These are phyloP conservation scores for Lepidiolamprologus cunningtoni DNA, from an alignment of 2,113 vertebrate species.

Conservation along the genomic window DNA sequence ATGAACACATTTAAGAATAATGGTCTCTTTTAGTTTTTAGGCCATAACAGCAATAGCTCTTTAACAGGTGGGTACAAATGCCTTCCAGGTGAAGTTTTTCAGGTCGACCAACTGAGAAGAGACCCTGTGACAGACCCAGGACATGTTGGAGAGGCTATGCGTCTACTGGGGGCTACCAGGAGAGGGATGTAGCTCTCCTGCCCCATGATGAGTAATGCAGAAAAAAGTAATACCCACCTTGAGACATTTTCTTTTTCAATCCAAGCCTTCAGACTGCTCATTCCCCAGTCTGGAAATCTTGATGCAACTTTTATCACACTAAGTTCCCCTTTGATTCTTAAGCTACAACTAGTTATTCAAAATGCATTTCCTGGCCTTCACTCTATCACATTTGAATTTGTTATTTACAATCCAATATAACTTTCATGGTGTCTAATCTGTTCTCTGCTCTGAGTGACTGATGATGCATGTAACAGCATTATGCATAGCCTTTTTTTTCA, in stretches of 20 bases:
- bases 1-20: background rate
- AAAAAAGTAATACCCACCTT: background rate
- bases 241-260: background rate
- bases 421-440: background rate
- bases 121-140: background rate
- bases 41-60: background rate
- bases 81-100: background rate
- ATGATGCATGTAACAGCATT: background rate
- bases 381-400: background rate
- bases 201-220: background rate
- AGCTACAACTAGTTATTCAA: background rate
- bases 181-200: background rate
- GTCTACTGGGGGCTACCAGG: background rate
- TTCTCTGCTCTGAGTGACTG: background rate
- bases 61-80: background rate
- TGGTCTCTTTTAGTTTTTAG: background rate
- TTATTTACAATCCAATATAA: background rate
- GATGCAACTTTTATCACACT: background rate
- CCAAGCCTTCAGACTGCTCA: background rate
- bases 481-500: background rate
- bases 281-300: background rate
- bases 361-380: background rate
- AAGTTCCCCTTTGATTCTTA: background rate
- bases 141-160: background rate
- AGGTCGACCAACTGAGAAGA: background rate